phyloP scores from a whole-genome alignment of 30 jellyfish, hydroid and myxozoan species.

The Pelagia noctiluca region DNA sequence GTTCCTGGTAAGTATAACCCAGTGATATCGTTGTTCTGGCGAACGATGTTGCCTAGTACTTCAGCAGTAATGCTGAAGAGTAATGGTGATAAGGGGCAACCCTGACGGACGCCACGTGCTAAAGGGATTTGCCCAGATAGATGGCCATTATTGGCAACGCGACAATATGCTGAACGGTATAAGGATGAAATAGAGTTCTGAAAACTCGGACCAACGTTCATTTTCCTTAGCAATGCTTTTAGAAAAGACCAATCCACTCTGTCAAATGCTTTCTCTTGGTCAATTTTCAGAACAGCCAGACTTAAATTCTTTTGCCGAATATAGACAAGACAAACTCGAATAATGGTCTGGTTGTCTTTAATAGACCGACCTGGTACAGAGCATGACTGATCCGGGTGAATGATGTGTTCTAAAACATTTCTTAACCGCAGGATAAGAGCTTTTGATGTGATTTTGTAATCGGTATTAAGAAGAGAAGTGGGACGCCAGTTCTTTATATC shows the following conservation, averaged over 20 bases:
- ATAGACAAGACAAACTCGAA: constrained; percentile 21
- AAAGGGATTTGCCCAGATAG: background rate
- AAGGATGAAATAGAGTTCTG: background rate
- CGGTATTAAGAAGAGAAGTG: too few relatives aligned
- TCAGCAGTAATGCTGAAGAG: constrained; percentile 30
- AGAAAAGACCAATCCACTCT: constrained; percentile 61
- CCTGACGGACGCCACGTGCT: constrained; percentile 41
- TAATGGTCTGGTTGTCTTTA: constrained; percentile 18
- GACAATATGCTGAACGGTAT: background rate
- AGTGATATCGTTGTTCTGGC: background rate
- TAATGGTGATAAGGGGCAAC: constrained; percentile 53
- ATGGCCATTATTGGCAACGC: constrained; percentile 30
- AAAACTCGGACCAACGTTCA: constrained; percentile 33
- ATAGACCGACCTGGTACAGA: constrained; percentile 76
- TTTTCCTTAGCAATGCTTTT: constrained; percentile 14
- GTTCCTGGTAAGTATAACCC: constrained; percentile 47
- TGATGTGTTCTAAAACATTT: background rate
- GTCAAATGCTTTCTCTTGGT: constrained; percentile 77
- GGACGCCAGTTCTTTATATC: too few relatives aligned
- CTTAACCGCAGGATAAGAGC: constrained; percentile 28
- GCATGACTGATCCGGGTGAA: constrained; percentile 53
- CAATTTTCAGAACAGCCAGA: too few relatives aligned
- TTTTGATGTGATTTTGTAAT: constrained; percentile 33
- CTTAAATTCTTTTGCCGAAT: constrained; percentile 2
- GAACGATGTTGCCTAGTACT: constrained; percentile 2